phyloP scores from a whole-genome alignment of 1,140 invertebrate genomes.

The Ditylenchus dipsaci region DNA sequence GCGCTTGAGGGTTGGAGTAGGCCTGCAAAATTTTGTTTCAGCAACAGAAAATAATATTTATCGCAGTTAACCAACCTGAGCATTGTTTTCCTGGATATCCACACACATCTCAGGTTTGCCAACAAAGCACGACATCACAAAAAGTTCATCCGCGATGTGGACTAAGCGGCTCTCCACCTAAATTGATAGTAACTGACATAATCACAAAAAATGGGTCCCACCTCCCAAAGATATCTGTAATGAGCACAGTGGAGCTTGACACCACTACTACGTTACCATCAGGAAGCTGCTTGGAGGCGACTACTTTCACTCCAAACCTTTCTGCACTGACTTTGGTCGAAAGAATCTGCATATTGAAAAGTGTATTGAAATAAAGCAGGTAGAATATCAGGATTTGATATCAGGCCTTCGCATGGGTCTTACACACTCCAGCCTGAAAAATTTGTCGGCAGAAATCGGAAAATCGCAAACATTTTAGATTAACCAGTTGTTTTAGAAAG shows the following conservation, averaged over 20 bases:
- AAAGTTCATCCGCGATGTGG: constrained; percentile 52
- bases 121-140: constrained; percentile 49
- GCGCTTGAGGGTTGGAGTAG: background rate
- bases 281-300: constrained; percentile 15
- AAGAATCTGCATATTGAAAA: too few relatives aligned
- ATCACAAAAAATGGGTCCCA: constrained; percentile 1
- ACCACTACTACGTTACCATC: constrained; percentile 9
- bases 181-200: too few relatives aligned
- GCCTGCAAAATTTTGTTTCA: background rate
- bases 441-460: too few relatives aligned
- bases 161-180: constrained; percentile 49
- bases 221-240: constrained; percentile 17
- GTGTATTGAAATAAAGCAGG: too few relatives aligned
- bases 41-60: background rate
- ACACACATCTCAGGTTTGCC: constrained; percentile 50
- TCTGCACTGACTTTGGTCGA: too few relatives aligned
- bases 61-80: background rate
- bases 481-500: too few relatives aligned
- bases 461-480: too few relatives aligned
- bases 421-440: too few relatives aligned
- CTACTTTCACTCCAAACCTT: background rate
- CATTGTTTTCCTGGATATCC: background rate
- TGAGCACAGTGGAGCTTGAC: constrained; percentile 7
- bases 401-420: too few relatives aligned
- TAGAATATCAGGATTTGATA: too few relatives aligned